Base-by-base conservation (phyloP, 2,113 vertebrate species). In the Apistogramma diplotaenia region DNA sequence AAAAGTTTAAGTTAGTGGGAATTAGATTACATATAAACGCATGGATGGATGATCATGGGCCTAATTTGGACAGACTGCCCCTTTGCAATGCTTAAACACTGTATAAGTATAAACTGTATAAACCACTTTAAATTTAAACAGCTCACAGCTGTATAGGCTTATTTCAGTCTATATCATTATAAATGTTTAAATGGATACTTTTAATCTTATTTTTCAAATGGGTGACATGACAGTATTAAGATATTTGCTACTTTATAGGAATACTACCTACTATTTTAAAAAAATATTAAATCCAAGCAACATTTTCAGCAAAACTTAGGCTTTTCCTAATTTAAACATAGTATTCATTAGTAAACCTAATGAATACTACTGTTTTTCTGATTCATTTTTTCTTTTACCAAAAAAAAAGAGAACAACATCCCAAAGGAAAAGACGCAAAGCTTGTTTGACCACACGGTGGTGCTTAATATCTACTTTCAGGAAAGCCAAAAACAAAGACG, bases 361-460 rank as follows among this genome's bases (percentile, higher is more conserved):
- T 23, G n/a, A n/a, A n/a, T n/a, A 46, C 21, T 21, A 65, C 21
- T 37, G 61, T 21, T 15, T 46, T 23, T 25, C 46, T 46, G 15
- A 49, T 12, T 3, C 1, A 67, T 67, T 19, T 31, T 12, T 27
- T 19, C 3, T 29, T 29, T 29, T 67, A 49, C 9, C 25, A 51
- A 18, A 18, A 70, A 31, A 49, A 29, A 35, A 29, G n/a, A n/a
- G n/a, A n/a, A n/a, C n/a, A 29, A 70, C 11, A 23, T 29, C 23
- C 9, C 3, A 37, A 18, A 51, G 43, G n/a, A 21, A 21, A 35
- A 60, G 18, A 21, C 54, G 82, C 3, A 16, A 40, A 27, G 12
- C 11, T 56, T 27, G 3, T 82, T 85, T 62, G 71, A 72, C 87
- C 91, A 84, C 84, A 86, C 29, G 89, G 54, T 89, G 87, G 84